Percentiles rank a stretch among this genome's conserved stretches.
Evolutionary conservation across 2,888 invertebrate species (phyloP).

Genomic region (Zeuzera pyrina): DNA sequence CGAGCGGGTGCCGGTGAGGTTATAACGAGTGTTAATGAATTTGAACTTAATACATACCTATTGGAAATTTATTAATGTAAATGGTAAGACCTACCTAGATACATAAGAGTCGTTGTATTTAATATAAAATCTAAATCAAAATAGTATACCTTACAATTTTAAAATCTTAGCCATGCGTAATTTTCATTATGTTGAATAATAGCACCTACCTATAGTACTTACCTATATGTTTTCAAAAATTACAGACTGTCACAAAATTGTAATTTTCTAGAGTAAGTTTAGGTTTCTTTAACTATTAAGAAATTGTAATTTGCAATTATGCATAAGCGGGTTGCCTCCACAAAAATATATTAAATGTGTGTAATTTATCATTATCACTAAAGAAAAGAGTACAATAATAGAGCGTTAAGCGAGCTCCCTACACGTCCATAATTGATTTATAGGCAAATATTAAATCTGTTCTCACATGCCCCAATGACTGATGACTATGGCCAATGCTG

Average conservation of each 20-base stretch:
- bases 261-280: no score
- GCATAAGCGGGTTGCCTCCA: no score
- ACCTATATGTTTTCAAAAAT: no score
- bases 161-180: no score
- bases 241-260: no score
- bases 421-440: conserved; percentile 62
- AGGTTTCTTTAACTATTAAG: no score
- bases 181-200: no score
- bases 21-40: conserved; percentile 47
- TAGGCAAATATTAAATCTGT: conserved; percentile 69
- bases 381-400: conserved; percentile 49
- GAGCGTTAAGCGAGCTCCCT: conserved; percentile 46
- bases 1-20: conserved; percentile 35
- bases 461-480: conserved; percentile 55
- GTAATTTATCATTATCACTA: conserved; percentile 40
- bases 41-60: conserved; percentile 22
- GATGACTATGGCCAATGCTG: conserved; percentile 46
- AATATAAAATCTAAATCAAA: no score
- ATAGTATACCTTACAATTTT: no score
- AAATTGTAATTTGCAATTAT: no score
- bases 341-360: conserved; percentile 15
- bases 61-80: not conserved
- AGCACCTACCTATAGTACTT: no score
- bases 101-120: no score
- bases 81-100: not conserved